A percentile compares a stretch with the other conserved stretches of the same genome.
Evolutionary conservation across 2,797 vertebrate species (phyloP).

Genomic region (Alfaro cultratus): DNA sequence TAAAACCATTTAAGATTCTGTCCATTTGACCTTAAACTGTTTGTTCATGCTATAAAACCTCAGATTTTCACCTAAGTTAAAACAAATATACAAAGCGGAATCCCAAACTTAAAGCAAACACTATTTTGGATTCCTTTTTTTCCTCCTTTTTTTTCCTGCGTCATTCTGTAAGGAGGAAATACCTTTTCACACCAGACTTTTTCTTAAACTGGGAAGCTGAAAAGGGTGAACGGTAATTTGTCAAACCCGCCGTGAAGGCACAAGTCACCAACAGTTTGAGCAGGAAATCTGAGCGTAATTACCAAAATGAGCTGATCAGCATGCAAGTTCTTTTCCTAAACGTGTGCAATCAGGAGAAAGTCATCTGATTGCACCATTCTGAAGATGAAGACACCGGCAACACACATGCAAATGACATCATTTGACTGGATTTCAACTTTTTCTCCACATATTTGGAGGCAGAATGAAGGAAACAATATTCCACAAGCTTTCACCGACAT

Average conservation of each 20-base stretch:
- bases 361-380: slow-evolving; percentile 8
- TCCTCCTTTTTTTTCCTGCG: not conserved
- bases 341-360: slow-evolving; percentile 14
- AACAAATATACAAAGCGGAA: not conserved
- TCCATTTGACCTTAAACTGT: not conserved
- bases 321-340: slow-evolving; percentile 2
- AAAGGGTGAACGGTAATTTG: not conserved
- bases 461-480: slow-evolving; percentile 13
- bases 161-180: not conserved
- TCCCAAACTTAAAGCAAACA: not conserved
- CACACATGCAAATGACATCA: slow-evolving; percentile 26
- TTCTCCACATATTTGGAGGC: slow-evolving; percentile 2
- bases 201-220: not conserved
- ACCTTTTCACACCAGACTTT: not conserved
- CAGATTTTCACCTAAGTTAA: not conserved
- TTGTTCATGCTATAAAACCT: not conserved
- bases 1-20: not conserved
- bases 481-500: not conserved
- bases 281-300: not conserved
- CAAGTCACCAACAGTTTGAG: not conserved
- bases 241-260: not conserved
- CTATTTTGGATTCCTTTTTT: not conserved
- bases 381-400: slow-evolving; percentile 1
- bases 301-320: slow-evolving; percentile 24
- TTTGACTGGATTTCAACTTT: slow-evolving; percentile 13